Evolutionary conservation across 1,140 invertebrate genomes (phyloP).

Genomic region (Zaprionus gabonicus): DNA sequence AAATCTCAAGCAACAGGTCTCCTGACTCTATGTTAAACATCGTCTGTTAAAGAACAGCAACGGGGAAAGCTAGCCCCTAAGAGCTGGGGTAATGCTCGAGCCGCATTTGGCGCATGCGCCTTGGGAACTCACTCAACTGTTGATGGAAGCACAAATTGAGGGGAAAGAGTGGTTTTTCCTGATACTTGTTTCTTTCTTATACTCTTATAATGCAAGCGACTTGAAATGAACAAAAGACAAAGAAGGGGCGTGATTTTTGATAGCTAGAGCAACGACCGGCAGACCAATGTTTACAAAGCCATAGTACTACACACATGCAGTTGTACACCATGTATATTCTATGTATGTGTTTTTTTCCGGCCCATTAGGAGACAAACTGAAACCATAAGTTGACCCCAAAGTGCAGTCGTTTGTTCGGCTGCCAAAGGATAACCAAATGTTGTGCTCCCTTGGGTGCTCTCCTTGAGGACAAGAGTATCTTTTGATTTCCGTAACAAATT

Average conservation of each 20-base stretch:
- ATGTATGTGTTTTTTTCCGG: conserved; percentile 49
- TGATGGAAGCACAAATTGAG: conserved; percentile 23
- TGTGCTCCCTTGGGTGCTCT: not conserved
- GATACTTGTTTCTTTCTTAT: not conserved
- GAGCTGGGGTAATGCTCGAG: conserved; percentile 4
- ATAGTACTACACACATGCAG: not conserved
- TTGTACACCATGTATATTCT: not conserved
- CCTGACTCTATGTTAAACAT: conserved; percentile 36
- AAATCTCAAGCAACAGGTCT: conserved; percentile 56
- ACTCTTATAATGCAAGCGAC: conserved; percentile 9
- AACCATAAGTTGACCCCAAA: conserved; percentile 48
- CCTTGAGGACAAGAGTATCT: conserved; percentile 35
- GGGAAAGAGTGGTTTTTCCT: not conserved
- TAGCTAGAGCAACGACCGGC: conserved; percentile 38
- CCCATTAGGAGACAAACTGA: conserved; percentile 53
- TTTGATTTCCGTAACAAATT: conserved; percentile 75
- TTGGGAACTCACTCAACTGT: conserved; percentile 28
- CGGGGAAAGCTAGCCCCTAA: not conserved
- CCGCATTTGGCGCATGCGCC: conserved; percentile 52
- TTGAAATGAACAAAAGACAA: conserved; percentile 20
- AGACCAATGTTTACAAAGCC: conserved; percentile 6
- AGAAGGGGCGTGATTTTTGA: conserved; percentile 27
- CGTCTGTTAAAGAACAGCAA: conserved; percentile 32
- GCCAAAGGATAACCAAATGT: conserved; percentile 18
- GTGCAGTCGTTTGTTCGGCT: conserved; percentile 10